These are phyloP conservation scores for Myotis vivesi DNA, from an alignment of 2,797 vertebrate species.

Conservation along the genomic window DNA sequence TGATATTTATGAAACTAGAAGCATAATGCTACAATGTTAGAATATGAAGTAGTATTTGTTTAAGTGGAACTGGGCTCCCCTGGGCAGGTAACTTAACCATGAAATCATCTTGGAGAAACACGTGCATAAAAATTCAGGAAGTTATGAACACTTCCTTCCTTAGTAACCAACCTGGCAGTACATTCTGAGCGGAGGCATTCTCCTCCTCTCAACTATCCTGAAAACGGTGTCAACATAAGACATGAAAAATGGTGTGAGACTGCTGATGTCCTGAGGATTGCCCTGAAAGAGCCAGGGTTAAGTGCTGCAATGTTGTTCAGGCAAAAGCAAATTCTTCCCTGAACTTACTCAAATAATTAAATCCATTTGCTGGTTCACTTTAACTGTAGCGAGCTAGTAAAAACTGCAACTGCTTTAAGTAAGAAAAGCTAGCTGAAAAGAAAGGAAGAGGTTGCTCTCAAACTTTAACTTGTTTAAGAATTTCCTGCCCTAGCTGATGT, in stretches of 20 bases:
- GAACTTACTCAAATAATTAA: constrained; percentile 1
- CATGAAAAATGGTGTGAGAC: not conserved
- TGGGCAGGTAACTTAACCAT: not conserved
- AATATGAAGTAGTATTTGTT: not conserved
- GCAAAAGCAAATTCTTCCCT: not conserved
- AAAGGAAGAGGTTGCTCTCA: not conserved
- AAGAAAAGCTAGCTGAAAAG: not conserved
- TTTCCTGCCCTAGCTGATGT: not conserved
- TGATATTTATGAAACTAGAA: constrained; percentile 8
- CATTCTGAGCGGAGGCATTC: not conserved
- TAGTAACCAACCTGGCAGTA: not conserved
- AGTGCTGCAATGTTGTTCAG: not conserved
- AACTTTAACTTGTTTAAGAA: not conserved
- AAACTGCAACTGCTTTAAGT: not conserved
- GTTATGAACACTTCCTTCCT: not conserved
- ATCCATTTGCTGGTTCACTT: not conserved
- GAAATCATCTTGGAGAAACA: constrained; percentile 23
- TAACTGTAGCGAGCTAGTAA: not conserved
- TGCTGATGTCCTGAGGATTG: not conserved
- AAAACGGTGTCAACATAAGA: not conserved
- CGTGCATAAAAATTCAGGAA: not conserved
- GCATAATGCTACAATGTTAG: not conserved
- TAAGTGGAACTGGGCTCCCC: not conserved
- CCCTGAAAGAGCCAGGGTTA: not conserved
- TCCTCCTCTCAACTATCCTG: not conserved